Conservation (phyloP, 2,113 vertebrate genomes). For the Macquaria ambigua region DNA sequence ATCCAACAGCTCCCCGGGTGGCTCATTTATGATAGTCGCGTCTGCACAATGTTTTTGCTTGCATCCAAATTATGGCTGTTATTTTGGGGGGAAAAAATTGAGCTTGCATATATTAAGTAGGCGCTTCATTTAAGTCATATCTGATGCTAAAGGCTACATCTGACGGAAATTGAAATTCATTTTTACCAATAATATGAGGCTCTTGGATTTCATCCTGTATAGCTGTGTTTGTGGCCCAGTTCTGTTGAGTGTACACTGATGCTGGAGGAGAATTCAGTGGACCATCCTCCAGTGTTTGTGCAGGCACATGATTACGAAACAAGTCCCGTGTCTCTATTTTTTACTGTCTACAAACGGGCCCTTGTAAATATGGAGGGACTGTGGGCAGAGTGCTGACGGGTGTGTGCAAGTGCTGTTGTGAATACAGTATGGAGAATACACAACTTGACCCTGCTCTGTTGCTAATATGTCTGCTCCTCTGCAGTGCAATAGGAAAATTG, state of each 20-base stretch:
- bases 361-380: constrained; percentile 16
- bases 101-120: neutral
- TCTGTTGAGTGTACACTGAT: neutral
- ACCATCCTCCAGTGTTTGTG: neutral
- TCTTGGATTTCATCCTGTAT: neutral
- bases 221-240: neutral
- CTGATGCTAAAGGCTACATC: neutral
- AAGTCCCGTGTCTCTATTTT: constrained; percentile 4
- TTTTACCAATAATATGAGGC: neutral
- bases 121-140: neutral
- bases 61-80: neutral
- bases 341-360: constrained; percentile 14
- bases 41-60: neutral
- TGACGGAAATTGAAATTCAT: neutral
- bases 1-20: neutral
- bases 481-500: neutral
- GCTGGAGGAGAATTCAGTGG: neutral
- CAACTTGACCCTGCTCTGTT: constrained; percentile 1
- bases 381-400: neutral
- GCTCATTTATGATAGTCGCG: constrained; percentile 6
- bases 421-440: neutral
- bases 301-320: constrained; percentile 31
- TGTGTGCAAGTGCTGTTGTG: constrained; percentile 6
- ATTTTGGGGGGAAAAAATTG: constrained; percentile 1
- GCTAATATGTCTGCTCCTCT: neutral